These are phyloP conservation scores for Enteromius unitaeniatus DNA, from an alignment of 2,797 vertebrate genomes.

Conservation along the genomic window DNA sequence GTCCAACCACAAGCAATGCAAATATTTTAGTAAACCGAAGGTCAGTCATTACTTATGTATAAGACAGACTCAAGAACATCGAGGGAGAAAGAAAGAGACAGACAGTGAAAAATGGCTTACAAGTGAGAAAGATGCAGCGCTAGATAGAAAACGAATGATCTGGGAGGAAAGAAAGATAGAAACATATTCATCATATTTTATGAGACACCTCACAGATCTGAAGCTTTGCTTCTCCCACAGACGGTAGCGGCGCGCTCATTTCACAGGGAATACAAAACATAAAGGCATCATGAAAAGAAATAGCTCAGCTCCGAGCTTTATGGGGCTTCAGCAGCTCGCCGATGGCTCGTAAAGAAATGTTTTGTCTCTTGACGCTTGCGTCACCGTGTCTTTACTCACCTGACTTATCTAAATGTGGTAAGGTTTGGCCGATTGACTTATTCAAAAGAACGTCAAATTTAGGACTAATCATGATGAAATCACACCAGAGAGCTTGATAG, in stretches of 20 bases:
- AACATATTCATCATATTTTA: slow-evolving; percentile 51
- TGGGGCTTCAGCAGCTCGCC: slow-evolving; percentile 23
- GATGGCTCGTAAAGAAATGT: slow-evolving; percentile 33
- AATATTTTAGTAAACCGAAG: slow-evolving; percentile 46
- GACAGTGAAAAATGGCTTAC: slow-evolving; percentile 29
- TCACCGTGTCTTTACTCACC: slow-evolving; percentile 32
- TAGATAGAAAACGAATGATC: slow-evolving; percentile 47
- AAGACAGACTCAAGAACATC: slow-evolving; percentile 34
- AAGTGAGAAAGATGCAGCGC: slow-evolving; percentile 16
- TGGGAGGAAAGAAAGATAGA: slow-evolving; percentile 34
- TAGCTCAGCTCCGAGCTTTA: slow-evolving; percentile 32
- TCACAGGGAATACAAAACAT: slow-evolving; percentile 49
- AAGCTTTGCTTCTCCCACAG: slow-evolving; percentile 30
- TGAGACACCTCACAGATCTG: slow-evolving; percentile 54
- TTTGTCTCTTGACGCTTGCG: slow-evolving; percentile 23
- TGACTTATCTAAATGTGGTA: slow-evolving; percentile 38
- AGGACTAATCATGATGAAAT: slow-evolving; percentile 12
- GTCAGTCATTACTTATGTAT: slow-evolving; percentile 56
- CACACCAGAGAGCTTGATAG: slow-evolving; percentile 26
- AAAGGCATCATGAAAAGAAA: slow-evolving; percentile 49
- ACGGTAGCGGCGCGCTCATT: slow-evolving; percentile 25
- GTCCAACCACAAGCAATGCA: slow-evolving; percentile 20
- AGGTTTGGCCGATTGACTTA: slow-evolving; percentile 15
- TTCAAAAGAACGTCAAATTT: slow-evolving; percentile 4
- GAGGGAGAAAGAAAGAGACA: slow-evolving; percentile 19